Evolutionary conservation across 2,797 vertebrate genomes (phyloP), one percentile per base, ranked within the genome.

Genomic region (Micrastur ruficollis): DNA sequence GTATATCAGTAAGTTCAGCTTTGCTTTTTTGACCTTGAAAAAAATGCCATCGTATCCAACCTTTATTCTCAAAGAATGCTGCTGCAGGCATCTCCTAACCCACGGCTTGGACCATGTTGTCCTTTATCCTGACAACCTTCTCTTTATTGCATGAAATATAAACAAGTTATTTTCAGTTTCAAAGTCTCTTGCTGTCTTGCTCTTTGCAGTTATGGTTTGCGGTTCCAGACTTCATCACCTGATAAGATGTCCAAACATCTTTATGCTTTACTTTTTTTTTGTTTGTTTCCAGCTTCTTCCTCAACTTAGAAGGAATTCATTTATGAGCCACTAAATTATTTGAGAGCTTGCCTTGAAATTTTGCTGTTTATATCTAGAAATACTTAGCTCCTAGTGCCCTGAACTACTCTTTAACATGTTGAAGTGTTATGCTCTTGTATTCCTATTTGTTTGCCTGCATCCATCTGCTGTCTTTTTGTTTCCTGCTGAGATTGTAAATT

Each of bases 51-150:
- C 14, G 7, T 47, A 58, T 29, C 50, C 17, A 66, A 1, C 27
- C 38, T 81, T 55, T 34, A 9, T 38, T 78, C 25, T 88, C 81
- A 32, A 44, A 88, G 44, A 87, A 50, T 32, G 6, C 49, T 53
- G 12, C 76, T 81, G 44, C 42, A 62, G 62, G 55, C 38, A 18
- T 82, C 40, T 79, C 7, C 29, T 86, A 36, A 74, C 19, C 14
- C 5, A 38, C 0, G 2, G 2, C 6, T 58, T 56, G 13, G 26
- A 25, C 46, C 2, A 1, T 25, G 17, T 72, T 82, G n/a, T 71
- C 14, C 26, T 68, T 29, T 67, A 31, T 88, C 49, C 11, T 56
- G 26, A 22, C 86, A 42, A 36, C 23, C 8, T 75, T 76, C 15
- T 31, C 23, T 75, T 84, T 90, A 55, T 89, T 22, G 36, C 34